Evolutionary conservation across 1,140 invertebrate species (phyloP).

Genomic region (Drosophila melanogaster): DNA sequence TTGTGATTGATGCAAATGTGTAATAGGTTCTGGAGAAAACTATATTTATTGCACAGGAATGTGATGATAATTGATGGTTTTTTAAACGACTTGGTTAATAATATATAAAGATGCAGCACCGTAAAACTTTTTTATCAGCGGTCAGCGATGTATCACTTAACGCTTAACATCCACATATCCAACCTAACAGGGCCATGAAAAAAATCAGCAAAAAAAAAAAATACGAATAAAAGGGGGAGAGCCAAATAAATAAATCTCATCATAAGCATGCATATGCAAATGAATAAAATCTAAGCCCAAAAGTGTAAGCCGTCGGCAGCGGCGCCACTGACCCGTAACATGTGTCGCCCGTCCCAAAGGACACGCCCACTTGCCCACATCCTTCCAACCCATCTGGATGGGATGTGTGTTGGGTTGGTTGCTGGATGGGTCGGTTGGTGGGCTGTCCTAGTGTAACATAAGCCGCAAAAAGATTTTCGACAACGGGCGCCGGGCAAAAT

Average conservation of each 20-base stretch:
- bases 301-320: conserved; percentile 43
- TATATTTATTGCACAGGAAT: too few species aligned
- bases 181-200: conserved; percentile 11
- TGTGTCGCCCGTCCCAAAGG: conserved; percentile 60
- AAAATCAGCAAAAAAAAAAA: neutral
- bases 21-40: too few species aligned
- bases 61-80: too few species aligned
- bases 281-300: conserved; percentile 54
- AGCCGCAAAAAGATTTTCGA: conserved; percentile 81
- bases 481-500: conserved; percentile 60
- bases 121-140: too few species aligned
- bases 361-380: conserved; percentile 21
- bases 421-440: neutral
- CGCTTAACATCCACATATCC: conserved; percentile 6
- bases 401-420: neutral
- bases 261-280: conserved; percentile 59
- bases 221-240: neutral
- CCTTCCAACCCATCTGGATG: conserved; percentile 7
- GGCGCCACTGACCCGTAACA: conserved; percentile 70
- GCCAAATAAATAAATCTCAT: conserved; percentile 51
- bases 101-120: too few species aligned
- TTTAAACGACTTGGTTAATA: too few species aligned
- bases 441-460: conserved; percentile 52
- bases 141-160: conserved; percentile 7
- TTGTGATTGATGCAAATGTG: neutral